Percentiles rank a stretch among this genome's conserved stretches.
Evolutionary conservation across 2,113 vertebrate species (phyloP).

Genomic region (Mustela lutreola): DNA sequence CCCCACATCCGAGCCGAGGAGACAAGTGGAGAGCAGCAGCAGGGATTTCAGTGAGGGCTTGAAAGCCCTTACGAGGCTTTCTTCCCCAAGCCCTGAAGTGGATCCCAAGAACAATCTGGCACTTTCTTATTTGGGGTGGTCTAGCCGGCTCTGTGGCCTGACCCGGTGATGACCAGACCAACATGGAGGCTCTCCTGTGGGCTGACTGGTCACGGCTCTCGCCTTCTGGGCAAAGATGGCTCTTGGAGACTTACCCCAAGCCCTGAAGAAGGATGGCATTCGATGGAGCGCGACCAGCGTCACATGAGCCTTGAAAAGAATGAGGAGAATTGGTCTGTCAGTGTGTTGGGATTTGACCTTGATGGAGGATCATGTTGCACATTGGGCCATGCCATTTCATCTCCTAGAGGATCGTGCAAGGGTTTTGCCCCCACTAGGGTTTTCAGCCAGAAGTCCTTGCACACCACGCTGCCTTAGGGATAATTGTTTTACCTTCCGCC

Average conservation of each 20-base stretch:
- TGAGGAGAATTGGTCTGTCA: neutral
- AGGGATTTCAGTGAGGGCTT: neutral
- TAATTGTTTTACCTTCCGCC: neutral
- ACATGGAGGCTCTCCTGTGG: neutral
- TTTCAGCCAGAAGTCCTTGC: neutral
- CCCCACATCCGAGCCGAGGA: neutral
- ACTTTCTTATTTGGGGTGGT: neutral
- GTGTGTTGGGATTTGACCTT: neutral
- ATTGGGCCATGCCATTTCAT: neutral
- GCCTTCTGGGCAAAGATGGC: neutral
- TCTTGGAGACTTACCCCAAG: conserved; percentile 89
- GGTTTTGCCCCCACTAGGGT: neutral
- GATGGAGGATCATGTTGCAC: neutral
- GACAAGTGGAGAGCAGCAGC: neutral
- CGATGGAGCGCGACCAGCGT: conserved; percentile 87
- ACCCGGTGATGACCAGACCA: fast-evolving
- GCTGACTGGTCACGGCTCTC: neutral
- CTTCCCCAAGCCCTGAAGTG: neutral
- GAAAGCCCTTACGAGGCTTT: neutral
- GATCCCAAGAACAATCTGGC: fast-evolving
- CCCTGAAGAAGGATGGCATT: conserved; percentile 90
- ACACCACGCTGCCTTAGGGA: neutral
- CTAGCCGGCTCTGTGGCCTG: neutral
- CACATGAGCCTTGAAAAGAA: conserved; percentile 89
- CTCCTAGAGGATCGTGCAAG: neutral